Percentiles rank a stretch among this genome's conserved stretches.
Conservation (phyloP, 2,888 invertebrate genomes). For the Sacculina carcini region DNA sequence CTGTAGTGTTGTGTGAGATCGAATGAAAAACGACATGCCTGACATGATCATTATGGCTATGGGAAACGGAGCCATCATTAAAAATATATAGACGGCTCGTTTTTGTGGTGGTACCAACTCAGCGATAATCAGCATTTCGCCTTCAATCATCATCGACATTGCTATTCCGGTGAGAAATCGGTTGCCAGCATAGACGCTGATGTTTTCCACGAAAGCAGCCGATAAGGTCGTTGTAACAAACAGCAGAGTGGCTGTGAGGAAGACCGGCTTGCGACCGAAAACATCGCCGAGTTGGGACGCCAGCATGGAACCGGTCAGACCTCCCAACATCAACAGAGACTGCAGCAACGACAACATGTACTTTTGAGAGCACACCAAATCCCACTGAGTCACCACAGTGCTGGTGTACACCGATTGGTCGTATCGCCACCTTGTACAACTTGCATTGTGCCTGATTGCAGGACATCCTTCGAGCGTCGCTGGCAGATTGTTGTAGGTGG, state of each 20-base stretch:
- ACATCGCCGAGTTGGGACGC: constrained; percentile 12
- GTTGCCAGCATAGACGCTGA: constrained; percentile 12
- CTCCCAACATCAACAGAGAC: constrained; percentile 11
- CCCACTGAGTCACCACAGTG: constrained; percentile 12
- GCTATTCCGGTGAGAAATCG: constrained; percentile 11
- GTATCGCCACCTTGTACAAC: constrained; percentile 8
- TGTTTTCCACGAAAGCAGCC: constrained; percentile 11
- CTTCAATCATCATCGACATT: constrained; percentile 8
- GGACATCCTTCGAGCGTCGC: background rate
- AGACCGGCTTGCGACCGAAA: constrained; percentile 13
- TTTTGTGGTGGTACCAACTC: constrained; percentile 33
- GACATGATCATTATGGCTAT: constrained; percentile 37
- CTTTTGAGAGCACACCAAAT: constrained; percentile 10
- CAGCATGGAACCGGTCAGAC: constrained; percentile 12
- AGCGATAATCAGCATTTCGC: constrained; percentile 18
- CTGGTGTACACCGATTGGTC: constrained; percentile 4
- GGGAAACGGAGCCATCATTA: constrained; percentile 42
- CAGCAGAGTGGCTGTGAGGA: constrained; percentile 12
- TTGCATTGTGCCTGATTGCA: background rate
- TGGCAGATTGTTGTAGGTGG: background rate
- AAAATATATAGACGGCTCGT: constrained; percentile 30
- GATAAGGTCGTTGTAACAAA: constrained; percentile 12
- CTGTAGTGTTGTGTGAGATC: constrained; percentile 39
- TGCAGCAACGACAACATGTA: constrained; percentile 11
- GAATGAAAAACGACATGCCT: constrained; percentile 33